A percentile compares a stretch with the other conserved stretches of the same genome.
Conservation (phyloP, 2,888 invertebrate species). For the Hylaea fasciaria region DNA sequence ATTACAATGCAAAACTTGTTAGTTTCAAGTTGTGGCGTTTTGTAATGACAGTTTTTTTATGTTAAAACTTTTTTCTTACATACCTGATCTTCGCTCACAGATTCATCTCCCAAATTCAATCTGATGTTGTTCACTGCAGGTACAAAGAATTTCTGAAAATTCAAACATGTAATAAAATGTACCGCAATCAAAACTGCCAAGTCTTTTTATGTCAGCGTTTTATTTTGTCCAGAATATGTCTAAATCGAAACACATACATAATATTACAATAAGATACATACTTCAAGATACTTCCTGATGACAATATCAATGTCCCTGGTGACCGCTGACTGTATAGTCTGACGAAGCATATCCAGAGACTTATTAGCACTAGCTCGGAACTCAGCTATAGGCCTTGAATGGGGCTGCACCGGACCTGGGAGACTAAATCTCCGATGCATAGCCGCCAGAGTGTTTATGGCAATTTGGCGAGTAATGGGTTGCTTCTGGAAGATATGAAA, state of each 20-base stretch:
- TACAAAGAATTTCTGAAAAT: constrained; percentile 90
- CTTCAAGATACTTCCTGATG: constrained; percentile 91
- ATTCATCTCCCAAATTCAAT: constrained; percentile 89
- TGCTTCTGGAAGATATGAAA: constrained; percentile 67
- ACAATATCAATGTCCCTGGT: constrained; percentile 92
- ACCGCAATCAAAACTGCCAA: background rate
- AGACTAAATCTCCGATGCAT: constrained; percentile 84
- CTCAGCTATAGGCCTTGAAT: constrained; percentile 80
- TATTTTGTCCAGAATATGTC: too few species aligned
- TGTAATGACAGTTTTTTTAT: too few species aligned
- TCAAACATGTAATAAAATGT: constrained; percentile 12
- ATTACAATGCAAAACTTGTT: background rate
- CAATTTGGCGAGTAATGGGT: constrained; percentile 86
- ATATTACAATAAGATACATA: constrained; percentile 54
- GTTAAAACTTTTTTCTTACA: constrained; percentile 29
- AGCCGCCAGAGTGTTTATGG: constrained; percentile 88
- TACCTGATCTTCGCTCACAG: constrained; percentile 90
- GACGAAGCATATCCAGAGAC: constrained; percentile 89
- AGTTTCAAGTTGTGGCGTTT: too few species aligned
- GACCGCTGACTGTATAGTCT: constrained; percentile 90
- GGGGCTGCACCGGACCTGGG: constrained; percentile 83
- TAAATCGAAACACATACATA: too few species aligned
- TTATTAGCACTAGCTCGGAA: constrained; percentile 88
- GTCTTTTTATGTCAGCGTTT: too few species aligned
- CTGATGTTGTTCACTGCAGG: constrained; percentile 92